phyloP scores from a whole-genome alignment of 2,888 invertebrate genomes.

The Hirtodrosophila trivittata region DNA sequence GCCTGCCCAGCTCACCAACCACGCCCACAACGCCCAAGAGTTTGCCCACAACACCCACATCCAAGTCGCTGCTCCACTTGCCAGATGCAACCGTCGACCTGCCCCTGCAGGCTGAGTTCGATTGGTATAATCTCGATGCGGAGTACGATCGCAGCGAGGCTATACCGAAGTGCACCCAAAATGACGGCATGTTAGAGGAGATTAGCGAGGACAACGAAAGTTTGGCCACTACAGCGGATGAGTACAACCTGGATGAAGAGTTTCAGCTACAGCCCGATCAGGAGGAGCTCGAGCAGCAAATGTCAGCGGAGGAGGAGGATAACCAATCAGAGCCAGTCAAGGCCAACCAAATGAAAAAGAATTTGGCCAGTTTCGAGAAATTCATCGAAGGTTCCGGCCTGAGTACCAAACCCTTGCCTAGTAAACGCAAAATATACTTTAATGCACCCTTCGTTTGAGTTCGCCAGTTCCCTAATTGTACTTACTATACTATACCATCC shows the following conservation, averaged over 20 bases:
- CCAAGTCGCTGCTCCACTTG: conserved; percentile 50
- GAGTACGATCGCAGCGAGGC: conserved; percentile 80
- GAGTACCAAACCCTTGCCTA: conserved; percentile 82
- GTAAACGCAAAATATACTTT: conserved; percentile 83
- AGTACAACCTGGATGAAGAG: conserved; percentile 83
- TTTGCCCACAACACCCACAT: conserved; percentile 46
- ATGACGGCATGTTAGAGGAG: conserved; percentile 65
- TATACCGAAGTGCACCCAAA: conserved; percentile 37
- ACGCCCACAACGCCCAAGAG: conserved; percentile 64
- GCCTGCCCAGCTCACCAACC: conserved; percentile 71
- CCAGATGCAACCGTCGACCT: conserved; percentile 61
- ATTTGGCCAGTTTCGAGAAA: conserved; percentile 81
- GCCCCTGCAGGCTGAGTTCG: conserved; percentile 83
- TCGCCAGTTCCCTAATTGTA: conserved; percentile 27
- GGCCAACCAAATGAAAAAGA: conserved; percentile 71
- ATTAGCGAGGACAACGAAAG: conserved; percentile 78
- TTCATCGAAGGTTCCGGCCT: conserved; percentile 82
- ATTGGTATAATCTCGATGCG: conserved; percentile 84
- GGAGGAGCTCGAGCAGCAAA: conserved; percentile 36
- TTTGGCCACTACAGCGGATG: conserved; percentile 72
- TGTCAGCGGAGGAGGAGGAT: conserved; percentile 12
- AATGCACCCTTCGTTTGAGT: conserved; percentile 83
- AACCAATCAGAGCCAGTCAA: conserved; percentile 34
- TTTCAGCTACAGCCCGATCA: conserved; percentile 61
- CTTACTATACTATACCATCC: conserved; percentile 1